Base-by-base conservation (phyloP, 2,797 vertebrate genomes). In the Antennarius maculatus region DNA sequence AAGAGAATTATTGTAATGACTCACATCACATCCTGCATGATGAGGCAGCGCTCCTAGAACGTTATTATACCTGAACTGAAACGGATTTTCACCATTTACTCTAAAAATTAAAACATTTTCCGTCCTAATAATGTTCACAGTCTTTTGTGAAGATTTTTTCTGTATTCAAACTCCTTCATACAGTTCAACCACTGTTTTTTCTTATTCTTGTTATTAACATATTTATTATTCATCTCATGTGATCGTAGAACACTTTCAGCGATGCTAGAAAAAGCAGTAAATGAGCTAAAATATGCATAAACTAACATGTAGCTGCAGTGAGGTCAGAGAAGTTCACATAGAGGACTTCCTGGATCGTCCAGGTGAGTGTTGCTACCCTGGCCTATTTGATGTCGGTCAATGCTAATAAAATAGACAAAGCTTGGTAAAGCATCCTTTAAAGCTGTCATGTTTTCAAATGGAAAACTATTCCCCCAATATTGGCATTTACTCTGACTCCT, bases 401-500 rank as follows among this genome's bases (percentile, higher is more conserved):
- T 6, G 8, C 66, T 13, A 34, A 56, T 16, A 42, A 29, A 46
- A 39, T 28, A 39, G 61, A 5, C 17, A 0, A 18, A 42, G 37
- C 10, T 3, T 66, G 61, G 58, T 54, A 42, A 51, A 71, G 46
- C 69, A 31, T 69, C 34, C 46, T 61, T 61, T 13, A 47, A 47
- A 66, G 63, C 65, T 27, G 53, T 68, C 51, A 65, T 1, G 9
- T 66, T 54, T 48, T 50, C 62, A 62, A 68, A 59, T 16, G 31
- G 43, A 79, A 67, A 85, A 82, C 74, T 77, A 73, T 68, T 48
- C 71, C 29, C 68, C 64, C 67, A 61, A 61, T 69, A 71, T 34
- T 57, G 61, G 61, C 45, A 41, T 62, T 73, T 2, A 8, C 69
- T 67, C 57, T 7, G 56, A 69, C 14, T 61, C 76, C 77, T 79